These are phyloP conservation scores for Xestobium rufovillosum DNA, from an alignment of 2,888 invertebrate genomes.

Conservation along the genomic window DNA sequence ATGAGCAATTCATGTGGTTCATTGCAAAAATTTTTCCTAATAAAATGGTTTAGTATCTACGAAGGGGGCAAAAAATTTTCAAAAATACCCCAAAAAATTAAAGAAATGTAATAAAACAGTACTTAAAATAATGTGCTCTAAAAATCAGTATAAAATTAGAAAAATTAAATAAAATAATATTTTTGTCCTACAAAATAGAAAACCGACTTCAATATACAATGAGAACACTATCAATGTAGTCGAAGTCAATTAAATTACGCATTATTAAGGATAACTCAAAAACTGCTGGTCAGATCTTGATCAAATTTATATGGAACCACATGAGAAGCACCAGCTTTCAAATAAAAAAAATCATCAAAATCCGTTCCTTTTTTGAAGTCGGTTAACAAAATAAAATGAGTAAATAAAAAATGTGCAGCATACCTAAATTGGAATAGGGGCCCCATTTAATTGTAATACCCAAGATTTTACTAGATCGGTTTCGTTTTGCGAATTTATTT, in stretches of 20 bases:
- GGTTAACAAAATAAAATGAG: constrained; percentile 24
- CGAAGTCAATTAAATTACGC: no score
- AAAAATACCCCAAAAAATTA: no score
- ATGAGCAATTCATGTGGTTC: constrained; percentile 10
- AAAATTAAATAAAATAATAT: constrained; percentile 7
- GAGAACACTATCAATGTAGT: no score
- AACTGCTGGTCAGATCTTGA: no score
- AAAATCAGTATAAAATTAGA: constrained; percentile 10
- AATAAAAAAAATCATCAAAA: no score
- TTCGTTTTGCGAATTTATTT: constrained; percentile 77
- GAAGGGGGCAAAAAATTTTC: constrained; percentile 8
- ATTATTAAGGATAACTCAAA: no score
- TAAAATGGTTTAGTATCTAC: no score
- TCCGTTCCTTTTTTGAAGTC: no score
- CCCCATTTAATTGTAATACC: constrained; percentile 87
- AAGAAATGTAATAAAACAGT: constrained; percentile 9
- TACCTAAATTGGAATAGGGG: constrained; percentile 66
- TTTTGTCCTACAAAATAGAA: no score
- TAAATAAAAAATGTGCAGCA: constrained; percentile 35
- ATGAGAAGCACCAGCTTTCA: no score
- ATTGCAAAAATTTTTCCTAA: constrained; percentile 30
- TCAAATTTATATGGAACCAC: no score
- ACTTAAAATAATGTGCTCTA: constrained; percentile 12
- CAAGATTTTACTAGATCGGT: constrained; percentile 74
- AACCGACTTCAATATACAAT: no score